phyloP scores from a whole-genome alignment of 2,888 invertebrate genomes.

The Aspidiotus rigidus region DNA sequence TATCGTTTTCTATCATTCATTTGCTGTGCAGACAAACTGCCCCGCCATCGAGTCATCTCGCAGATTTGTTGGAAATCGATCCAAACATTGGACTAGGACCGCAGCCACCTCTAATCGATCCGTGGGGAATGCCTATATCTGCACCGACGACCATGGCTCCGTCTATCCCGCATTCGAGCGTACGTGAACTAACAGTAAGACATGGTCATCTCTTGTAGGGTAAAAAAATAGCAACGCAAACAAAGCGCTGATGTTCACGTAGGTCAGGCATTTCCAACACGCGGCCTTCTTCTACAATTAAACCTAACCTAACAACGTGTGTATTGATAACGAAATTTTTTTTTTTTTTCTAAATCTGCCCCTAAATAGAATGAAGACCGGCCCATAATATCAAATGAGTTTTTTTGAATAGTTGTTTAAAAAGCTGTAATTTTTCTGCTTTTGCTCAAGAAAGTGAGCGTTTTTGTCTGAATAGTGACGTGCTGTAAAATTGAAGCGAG shows the following conservation, averaged over 20 bases:
- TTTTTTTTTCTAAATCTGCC: too few relatives aligned
- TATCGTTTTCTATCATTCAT: not conserved
- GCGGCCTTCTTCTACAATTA: constrained; percentile 38
- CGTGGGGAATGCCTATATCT: constrained; percentile 58
- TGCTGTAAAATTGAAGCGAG: too few relatives aligned
- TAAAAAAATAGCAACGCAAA: not conserved
- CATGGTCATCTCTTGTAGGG: not conserved
- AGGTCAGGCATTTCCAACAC: not conserved
- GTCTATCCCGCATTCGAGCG: constrained; percentile 17
- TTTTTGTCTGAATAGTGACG: too few relatives aligned
- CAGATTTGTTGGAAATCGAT: constrained; percentile 75
- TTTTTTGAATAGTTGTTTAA: too few relatives aligned
- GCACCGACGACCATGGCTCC: constrained; percentile 27
- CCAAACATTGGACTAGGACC: constrained; percentile 42
- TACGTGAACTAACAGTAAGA: not conserved
- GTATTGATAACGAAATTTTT: too few relatives aligned
- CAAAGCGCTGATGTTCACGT: not conserved
- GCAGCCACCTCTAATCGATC: constrained; percentile 52
- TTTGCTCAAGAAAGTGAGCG: too few relatives aligned
- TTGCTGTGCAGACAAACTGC: constrained; percentile 5
- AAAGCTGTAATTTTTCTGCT: too few relatives aligned
- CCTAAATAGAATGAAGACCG: too few relatives aligned
- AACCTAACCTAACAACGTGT: constrained; percentile 35
- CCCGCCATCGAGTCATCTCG: constrained; percentile 53
- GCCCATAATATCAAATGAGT: too few relatives aligned